Base-by-base conservation (phyloP, 2,113 vertebrate species). In the Brachyistius frenatus region DNA sequence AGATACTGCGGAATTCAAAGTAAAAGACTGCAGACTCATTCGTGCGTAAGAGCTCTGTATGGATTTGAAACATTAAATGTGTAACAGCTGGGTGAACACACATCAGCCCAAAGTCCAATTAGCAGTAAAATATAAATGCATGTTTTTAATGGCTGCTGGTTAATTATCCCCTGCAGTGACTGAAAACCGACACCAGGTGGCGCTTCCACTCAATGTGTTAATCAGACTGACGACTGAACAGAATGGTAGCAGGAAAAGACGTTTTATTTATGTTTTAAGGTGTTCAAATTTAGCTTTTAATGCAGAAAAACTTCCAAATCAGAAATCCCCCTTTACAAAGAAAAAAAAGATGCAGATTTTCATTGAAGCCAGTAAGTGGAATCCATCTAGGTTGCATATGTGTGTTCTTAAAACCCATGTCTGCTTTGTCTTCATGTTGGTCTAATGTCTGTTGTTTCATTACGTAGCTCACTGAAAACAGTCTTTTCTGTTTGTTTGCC, bases 161-260 rank as follows among this genome's bases (percentile, higher is more conserved):
- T 33, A n/a, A 71, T 66, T 37, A 16, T 31, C 3, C 1, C n/a
- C 46, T 61, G 77, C 53, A 66, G 58, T 53, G 30, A 55, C 41
- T 15, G 0, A 6, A 68, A 74, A 5, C 9, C 44, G 41, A 66
- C 93, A 91, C 84, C 74, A 90, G 92, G 83, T 58, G 89, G 82
- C 80, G 81, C 83, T 81, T 82, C 30, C 1, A n/a, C 46, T 76
- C 64, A 87, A 44, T 32, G 4, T 67, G 61, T 83, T 66, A 14
- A 41, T 8, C 31, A 39, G 41, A 47, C 14, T 11, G 0, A 35
- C 7, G 8, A 1, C 46, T 39, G n/a, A 36, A 37, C 16, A 23
- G 2, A 11, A 23, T 35, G 23, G 16, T 14, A 2, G 11, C 0
- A 44, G 41, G 44, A 50, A 46, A 15, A 63, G 30, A 55, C 15